phyloP scores from a whole-genome alignment of 2,797 vertebrate genomes.

The Enteromius thamalakanensis region DNA sequence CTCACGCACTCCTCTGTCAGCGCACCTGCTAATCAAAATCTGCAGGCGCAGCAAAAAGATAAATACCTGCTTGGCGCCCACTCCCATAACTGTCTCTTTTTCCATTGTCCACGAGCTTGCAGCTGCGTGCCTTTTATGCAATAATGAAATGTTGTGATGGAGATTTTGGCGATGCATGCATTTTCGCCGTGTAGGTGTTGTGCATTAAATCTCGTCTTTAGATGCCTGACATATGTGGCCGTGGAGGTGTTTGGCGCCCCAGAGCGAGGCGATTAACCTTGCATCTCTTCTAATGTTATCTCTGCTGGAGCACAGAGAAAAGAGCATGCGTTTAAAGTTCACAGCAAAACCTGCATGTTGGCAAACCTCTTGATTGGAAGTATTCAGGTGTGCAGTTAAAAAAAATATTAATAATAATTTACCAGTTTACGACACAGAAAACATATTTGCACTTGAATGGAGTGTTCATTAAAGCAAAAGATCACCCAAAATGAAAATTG shows the following conservation, averaged over 20 bases:
- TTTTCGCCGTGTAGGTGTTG: constrained; percentile 33
- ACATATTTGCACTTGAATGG: background rate
- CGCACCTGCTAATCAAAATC: constrained; percentile 46
- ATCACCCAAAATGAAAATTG: background rate
- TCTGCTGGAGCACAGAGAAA: background rate
- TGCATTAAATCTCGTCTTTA: constrained; percentile 33
- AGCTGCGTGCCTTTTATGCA: constrained; percentile 27
- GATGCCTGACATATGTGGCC: background rate
- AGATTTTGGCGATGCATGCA: constrained; percentile 31
- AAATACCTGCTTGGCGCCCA: constrained; percentile 41
- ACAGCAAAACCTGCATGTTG: background rate
- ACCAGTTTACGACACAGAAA: background rate
- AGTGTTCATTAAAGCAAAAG: background rate
- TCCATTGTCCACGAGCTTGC: background rate
- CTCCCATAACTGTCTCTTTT: background rate
- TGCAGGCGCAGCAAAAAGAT: constrained; percentile 27
- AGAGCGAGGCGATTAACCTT: constrained; percentile 21
- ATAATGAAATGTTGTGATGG: constrained; percentile 37
- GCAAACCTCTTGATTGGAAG: background rate
- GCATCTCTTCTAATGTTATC: constrained; percentile 23
- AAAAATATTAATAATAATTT: background rate
- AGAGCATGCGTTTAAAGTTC: constrained; percentile 12
- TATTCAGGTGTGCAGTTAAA: background rate
- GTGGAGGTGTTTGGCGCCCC: background rate
- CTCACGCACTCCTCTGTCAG: constrained; percentile 13